phyloP scores from a whole-genome alignment of 2,888 invertebrate species.

The Tridacna gigas region DNA sequence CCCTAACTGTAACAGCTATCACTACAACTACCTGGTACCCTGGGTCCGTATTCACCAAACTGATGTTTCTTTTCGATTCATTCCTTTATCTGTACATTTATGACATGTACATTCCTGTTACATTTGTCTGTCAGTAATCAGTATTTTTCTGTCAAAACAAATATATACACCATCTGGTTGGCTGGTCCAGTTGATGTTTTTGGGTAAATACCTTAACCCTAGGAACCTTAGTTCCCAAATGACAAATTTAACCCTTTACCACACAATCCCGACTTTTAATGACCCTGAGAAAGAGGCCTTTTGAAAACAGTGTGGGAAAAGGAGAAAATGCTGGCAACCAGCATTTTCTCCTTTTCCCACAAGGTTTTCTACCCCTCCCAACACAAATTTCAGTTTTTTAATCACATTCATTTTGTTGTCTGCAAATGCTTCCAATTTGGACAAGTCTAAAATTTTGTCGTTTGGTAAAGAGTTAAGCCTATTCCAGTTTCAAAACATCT shows the following conservation, averaged over 20 bases:
- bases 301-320: background rate
- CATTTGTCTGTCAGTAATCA: background rate
- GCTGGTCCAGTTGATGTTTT: background rate
- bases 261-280: background rate
- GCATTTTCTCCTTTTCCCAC: background rate
- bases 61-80: background rate
- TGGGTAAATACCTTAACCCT: background rate
- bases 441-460: too few species aligned
- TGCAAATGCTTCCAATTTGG: too few species aligned
- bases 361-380: too few species aligned
- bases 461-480: too few species aligned
- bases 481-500: background rate
- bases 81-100: background rate
- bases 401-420: too few species aligned
- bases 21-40: constrained; percentile 86
- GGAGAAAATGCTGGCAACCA: background rate
- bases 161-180: background rate
- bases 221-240: too few species aligned
- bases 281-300: background rate
- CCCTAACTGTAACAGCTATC: constrained; percentile 94
- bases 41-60: too few species aligned
- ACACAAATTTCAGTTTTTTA: too few species aligned
- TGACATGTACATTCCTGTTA: background rate
- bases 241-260: background rate
- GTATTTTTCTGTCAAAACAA: too few species aligned